These are phyloP conservation scores for Busseola fusca DNA, from an alignment of 2,888 invertebrate species.

Conservation along the genomic window DNA sequence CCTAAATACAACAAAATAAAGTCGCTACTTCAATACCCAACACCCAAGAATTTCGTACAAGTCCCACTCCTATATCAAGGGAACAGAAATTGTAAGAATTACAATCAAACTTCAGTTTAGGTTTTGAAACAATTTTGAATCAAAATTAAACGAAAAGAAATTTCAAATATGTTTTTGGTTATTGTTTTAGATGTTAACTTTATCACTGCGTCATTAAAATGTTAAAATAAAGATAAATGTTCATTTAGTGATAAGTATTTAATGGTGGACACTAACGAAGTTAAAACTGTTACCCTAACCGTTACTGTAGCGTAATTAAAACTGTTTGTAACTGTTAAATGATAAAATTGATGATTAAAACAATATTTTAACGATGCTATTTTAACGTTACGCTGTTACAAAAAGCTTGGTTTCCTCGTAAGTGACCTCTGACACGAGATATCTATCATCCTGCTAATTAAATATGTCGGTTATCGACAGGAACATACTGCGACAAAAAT, in stretches of 20 bases:
- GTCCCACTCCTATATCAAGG: slow-evolving; percentile 50
- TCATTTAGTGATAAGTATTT: slow-evolving; percentile 76
- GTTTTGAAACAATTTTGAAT: slow-evolving; percentile 46
- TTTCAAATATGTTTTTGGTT: slow-evolving; percentile 35
- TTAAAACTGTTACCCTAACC: no score
- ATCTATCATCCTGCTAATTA: slow-evolving; percentile 79
- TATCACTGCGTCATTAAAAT: slow-evolving; percentile 65
- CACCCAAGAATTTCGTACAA: slow-evolving; percentile 32
- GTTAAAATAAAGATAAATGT: slow-evolving; percentile 72
- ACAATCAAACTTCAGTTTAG: slow-evolving; percentile 56
- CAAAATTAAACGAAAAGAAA: slow-evolving; percentile 31
- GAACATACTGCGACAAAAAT: slow-evolving; percentile 62
- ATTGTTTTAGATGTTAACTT: slow-evolving; percentile 44
- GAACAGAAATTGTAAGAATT: slow-evolving; percentile 60
- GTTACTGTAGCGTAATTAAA: slow-evolving; percentile 86
- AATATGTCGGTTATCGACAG: slow-evolving; percentile 64
- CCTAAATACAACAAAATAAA: slow-evolving; percentile 47
- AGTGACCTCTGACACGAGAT: slow-evolving; percentile 84
- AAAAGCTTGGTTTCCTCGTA: slow-evolving; percentile 76
- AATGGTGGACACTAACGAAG: slow-evolving; percentile 74
- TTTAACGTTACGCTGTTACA: slow-evolving; percentile 61
- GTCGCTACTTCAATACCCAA: slow-evolving; percentile 28
- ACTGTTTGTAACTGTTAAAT: slow-evolving; percentile 74
- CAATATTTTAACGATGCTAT: slow-evolving; percentile 72
- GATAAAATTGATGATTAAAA: slow-evolving; percentile 81